Conservation (phyloP, 2,113 vertebrate genomes). For the Turdus rufiventris region DNA sequence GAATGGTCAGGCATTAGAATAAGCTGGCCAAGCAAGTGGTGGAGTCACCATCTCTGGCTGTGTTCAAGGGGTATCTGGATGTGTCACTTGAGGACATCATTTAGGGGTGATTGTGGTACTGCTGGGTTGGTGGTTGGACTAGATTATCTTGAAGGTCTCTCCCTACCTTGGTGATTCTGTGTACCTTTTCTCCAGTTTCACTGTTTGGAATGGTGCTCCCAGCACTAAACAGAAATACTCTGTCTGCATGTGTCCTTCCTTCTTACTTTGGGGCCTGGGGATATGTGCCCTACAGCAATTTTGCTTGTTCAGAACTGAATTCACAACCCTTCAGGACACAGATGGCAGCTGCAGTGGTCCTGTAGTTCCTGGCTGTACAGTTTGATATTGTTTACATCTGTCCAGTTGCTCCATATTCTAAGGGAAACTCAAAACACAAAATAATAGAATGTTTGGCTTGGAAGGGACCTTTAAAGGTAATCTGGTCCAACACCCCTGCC, state of each 20-base stretch:
- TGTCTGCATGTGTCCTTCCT: not conserved
- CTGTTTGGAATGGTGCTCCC: not conserved
- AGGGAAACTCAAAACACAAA: not conserved
- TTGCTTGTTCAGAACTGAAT: not conserved
- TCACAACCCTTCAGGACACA: not conserved
- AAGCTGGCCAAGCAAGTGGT: not conserved
- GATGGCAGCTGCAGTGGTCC: not conserved
- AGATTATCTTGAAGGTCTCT: not conserved
- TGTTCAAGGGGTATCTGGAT: not conserved
- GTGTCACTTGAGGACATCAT: not conserved
- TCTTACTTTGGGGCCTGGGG: not conserved
- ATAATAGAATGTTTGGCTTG: not conserved
- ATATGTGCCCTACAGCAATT: not conserved
- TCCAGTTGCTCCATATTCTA: not conserved
- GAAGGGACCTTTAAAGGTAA: not conserved
- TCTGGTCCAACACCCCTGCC: not conserved
- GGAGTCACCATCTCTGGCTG: rapidly evolving
- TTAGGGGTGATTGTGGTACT: not conserved
- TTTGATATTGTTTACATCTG: not conserved
- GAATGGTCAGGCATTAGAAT: not conserved
- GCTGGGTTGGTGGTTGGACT: not conserved
- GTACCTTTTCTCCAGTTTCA: not conserved
- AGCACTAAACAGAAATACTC: not conserved
- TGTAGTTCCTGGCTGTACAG: not conserved
- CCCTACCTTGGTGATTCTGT: not conserved